These are phyloP conservation scores for Athrips mouffetella DNA, from an alignment of 2,888 invertebrate genomes.

Conservation along the genomic window DNA sequence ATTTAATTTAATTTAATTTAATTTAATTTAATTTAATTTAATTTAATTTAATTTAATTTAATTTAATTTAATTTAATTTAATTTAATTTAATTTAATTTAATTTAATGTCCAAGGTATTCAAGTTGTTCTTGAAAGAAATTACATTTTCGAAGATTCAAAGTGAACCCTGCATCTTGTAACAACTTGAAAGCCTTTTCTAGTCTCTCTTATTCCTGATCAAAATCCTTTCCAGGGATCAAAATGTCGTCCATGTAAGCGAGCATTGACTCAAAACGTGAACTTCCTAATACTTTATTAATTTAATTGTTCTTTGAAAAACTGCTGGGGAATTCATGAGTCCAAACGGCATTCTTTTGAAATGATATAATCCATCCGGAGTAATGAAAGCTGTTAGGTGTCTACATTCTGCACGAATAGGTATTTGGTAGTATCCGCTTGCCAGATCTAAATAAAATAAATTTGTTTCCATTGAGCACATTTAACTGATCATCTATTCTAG, in stretches of 20 bases:
- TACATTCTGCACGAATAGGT: conserved; percentile 15
- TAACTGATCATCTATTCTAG: conserved; percentile 19
- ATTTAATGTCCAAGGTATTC: conserved; percentile 33
- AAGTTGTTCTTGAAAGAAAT: conserved; percentile 25
- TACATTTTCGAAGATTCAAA: conserved; percentile 24
- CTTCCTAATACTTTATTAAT: conserved; percentile 25
- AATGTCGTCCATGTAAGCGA: conserved; percentile 33
- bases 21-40: too few relatives aligned
- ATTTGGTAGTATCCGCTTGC: conserved; percentile 23
- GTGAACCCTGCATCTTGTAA: conserved; percentile 8
- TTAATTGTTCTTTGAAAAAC: conserved; percentile 24
- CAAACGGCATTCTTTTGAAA: conserved; percentile 18
- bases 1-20: too few relatives aligned
- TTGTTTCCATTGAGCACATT: conserved; percentile 20
- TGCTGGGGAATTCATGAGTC: conserved; percentile 17
- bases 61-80: too few relatives aligned
- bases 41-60: too few relatives aligned
- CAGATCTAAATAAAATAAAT: conserved; percentile 20
- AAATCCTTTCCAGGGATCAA: conserved; percentile 23
- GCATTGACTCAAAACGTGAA: conserved; percentile 12
- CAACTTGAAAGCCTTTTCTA: conserved; percentile 11
- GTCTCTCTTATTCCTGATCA: not conserved
- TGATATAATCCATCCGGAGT: conserved; percentile 20
- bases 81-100: too few relatives aligned
- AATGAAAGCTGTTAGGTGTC: conserved; percentile 20